Percentiles rank a stretch among this genome's conserved stretches.
These are phyloP conservation scores for Apteryx owenii DNA, from an alignment of 2,113 vertebrate species.

Conservation along the genomic window DNA sequence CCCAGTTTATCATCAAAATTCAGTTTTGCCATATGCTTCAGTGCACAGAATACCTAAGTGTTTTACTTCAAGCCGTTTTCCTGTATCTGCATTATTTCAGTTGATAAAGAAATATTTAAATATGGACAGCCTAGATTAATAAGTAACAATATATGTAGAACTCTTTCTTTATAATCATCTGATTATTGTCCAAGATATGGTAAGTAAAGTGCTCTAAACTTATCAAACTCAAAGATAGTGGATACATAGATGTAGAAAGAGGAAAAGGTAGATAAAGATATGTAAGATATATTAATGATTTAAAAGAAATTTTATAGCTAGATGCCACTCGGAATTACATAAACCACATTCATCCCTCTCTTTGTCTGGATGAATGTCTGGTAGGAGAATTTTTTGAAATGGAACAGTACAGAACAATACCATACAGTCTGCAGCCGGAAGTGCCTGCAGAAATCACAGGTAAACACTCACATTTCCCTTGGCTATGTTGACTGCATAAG, in stretches of 20 bases:
- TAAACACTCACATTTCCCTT: background rate
- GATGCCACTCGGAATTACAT: background rate
- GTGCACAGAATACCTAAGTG: background rate
- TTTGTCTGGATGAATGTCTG: background rate
- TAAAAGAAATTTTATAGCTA: background rate
- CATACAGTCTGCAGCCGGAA: background rate
- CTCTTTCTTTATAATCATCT: background rate
- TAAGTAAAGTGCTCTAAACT: background rate
- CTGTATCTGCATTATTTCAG: background rate
- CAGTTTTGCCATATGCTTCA: background rate
- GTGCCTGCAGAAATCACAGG: background rate
- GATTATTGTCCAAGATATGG: background rate
- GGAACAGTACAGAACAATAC: background rate
- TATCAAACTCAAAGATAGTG: background rate
- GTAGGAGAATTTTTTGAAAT: background rate
- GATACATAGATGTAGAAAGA: background rate
- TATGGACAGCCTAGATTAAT: background rate
- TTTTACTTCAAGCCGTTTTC: background rate
- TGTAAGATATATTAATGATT: background rate
- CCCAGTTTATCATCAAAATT: slow-evolving; percentile 22
- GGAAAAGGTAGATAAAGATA: background rate
- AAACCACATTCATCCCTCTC: background rate
- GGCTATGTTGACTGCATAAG: background rate
- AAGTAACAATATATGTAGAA: rapidly evolving
- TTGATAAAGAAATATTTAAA: background rate